Conservation (phyloP, 2,797 vertebrate species). For the Merluccius polli region DNA sequence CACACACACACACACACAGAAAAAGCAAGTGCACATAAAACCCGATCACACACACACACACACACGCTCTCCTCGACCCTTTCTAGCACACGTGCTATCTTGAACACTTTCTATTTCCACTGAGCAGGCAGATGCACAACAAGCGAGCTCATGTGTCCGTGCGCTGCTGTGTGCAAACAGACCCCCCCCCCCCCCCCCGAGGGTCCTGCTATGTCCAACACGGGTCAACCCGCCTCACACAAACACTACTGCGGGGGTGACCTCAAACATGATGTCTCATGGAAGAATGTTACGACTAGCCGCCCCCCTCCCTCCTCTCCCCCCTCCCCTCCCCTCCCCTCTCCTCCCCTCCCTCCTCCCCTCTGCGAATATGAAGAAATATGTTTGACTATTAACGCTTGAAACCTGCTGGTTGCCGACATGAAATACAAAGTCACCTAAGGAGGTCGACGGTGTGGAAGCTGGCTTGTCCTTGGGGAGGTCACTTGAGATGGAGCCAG, state of each 20-base stretch:
- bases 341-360: not conserved
- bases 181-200: constrained; percentile 19
- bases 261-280: constrained; percentile 13
- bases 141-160: constrained; percentile 52
- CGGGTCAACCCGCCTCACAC: not conserved
- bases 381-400: not conserved
- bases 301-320: not conserved
- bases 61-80: not conserved
- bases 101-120: constrained; percentile 57
- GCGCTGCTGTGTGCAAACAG: constrained; percentile 44
- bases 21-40: not conserved
- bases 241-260: constrained; percentile 8
- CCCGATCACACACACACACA: not conserved
- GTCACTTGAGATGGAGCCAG: not conserved
- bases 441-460: not conserved
- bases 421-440: not conserved
- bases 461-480: too few species aligned
- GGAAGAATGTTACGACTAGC: constrained; percentile 7
- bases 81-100: constrained; percentile 42
- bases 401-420: not conserved
- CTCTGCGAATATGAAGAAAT: not conserved
- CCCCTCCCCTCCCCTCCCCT: not conserved
- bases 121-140: constrained; percentile 49
- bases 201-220: not conserved
- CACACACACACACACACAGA: not conserved